Percentiles rank a stretch among this genome's conserved stretches.
Evolutionary conservation across 1,140 invertebrate species (phyloP).

Genomic region (Cotesia vestalis): DNA sequence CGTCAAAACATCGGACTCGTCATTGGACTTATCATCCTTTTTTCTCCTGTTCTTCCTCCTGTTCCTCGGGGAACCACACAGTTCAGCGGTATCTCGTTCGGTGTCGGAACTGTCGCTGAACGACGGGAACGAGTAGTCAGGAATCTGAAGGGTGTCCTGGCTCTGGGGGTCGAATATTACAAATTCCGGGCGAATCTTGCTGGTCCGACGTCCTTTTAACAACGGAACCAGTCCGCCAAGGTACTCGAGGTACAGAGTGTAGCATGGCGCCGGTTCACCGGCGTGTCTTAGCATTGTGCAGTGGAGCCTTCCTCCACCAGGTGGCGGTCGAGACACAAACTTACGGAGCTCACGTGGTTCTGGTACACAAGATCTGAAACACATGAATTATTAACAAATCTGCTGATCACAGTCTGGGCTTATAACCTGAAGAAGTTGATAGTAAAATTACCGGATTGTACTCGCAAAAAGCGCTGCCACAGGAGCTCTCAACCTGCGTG

Average conservation of each 20-base stretch:
- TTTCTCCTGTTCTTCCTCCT: slow-evolving; percentile 71
- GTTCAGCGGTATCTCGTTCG: slow-evolving; percentile 71
- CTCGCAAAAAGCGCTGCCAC: slow-evolving; percentile 91
- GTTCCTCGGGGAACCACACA: slow-evolving; percentile 73
- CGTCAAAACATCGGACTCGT: slow-evolving; percentile 77
- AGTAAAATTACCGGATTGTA: slow-evolving; percentile 75
- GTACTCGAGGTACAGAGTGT: slow-evolving; percentile 96
- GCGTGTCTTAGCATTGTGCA: slow-evolving; percentile 96
- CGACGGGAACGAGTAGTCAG: slow-evolving; percentile 56
- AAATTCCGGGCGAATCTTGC: slow-evolving; percentile 97
- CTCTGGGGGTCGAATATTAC: slow-evolving; percentile 95
- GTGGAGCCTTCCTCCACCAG: slow-evolving; percentile 84
- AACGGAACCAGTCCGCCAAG: slow-evolving; percentile 95
- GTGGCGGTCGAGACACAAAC: slow-evolving; percentile 92
- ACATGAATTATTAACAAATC: slow-evolving; percentile 1
- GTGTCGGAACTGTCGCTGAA: slow-evolving; percentile 80
- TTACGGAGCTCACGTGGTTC: slow-evolving; percentile 86
- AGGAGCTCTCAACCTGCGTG: slow-evolving; percentile 82
- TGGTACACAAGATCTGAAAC: slow-evolving; percentile 88
- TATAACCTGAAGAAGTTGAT: no score
- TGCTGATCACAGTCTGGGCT: no score
- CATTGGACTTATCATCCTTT: slow-evolving; percentile 61
- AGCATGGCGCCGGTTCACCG: slow-evolving; percentile 77
- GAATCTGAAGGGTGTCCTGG: slow-evolving; percentile 52
- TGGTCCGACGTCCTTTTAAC: slow-evolving; percentile 93